phyloP scores from a whole-genome alignment of 2,888 invertebrate species.

The Drosophila incognita region DNA sequence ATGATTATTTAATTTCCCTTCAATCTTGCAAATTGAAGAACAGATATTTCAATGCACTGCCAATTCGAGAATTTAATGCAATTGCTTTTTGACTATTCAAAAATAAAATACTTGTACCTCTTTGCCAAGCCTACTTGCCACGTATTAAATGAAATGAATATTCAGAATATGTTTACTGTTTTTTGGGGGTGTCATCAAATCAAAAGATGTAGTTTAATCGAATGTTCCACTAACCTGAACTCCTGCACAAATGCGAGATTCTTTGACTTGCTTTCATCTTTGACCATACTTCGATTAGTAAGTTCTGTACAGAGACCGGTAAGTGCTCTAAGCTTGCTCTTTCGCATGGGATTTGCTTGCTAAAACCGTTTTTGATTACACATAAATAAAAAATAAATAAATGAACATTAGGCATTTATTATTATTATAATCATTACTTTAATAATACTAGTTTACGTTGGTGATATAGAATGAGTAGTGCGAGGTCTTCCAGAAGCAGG shows the following conservation, averaged over 20 bases:
- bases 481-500: neutral
- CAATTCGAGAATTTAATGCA: neutral
- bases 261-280: neutral
- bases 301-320: neutral
- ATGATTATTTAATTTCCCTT: conserved; percentile 29
- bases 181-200: neutral
- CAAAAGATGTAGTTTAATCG: neutral
- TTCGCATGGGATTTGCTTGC: neutral
- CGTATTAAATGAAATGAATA: neutral
- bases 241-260: neutral
- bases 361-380: too few species aligned
- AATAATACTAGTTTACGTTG: neutral
- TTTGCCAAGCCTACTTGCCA: neutral
- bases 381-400: too few species aligned
- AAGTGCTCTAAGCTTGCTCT: neutral
- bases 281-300: neutral
- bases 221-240: neutral
- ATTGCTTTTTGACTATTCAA: neutral
- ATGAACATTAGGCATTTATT: neutral
- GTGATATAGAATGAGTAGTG: neutral
- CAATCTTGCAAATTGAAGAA: conserved; percentile 2
- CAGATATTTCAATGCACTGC: conserved; percentile 4
- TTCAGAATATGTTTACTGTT: neutral
- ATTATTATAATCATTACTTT: neutral
- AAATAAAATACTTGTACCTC: neutral